phyloP scores from a whole-genome alignment of 2,888 invertebrate genomes.

The Thymelicus sylvestris region DNA sequence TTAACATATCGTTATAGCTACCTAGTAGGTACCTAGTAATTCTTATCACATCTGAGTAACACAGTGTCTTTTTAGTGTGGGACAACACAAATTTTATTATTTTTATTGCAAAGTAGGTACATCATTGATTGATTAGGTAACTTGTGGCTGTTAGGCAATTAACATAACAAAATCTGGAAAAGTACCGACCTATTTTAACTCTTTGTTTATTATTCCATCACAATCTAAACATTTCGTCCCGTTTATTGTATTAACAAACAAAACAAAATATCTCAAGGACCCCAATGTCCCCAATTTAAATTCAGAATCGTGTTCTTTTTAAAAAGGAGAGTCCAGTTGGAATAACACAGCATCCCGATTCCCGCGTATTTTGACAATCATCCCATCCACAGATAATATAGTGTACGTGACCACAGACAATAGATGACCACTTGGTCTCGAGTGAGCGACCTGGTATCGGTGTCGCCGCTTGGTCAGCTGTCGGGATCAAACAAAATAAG shows the following conservation, averaged over 20 bases:
- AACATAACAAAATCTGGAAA: not conserved
- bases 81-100: too few relatives aligned
- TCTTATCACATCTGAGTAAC: too few relatives aligned
- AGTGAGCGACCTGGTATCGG: conserved; percentile 54
- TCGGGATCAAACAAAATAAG: conserved; percentile 34
- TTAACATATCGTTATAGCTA: too few relatives aligned
- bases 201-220: conserved; percentile 15
- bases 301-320: conserved; percentile 19
- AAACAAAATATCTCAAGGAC: conserved; percentile 29
- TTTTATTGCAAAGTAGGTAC: too few relatives aligned
- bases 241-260: conserved; percentile 8
- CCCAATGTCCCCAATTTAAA: conserved; percentile 25
- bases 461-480: conserved; percentile 63
- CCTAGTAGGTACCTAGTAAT: too few relatives aligned
- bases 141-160: not conserved
- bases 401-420: conserved; percentile 79
- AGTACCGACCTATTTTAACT: not conserved
- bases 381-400: conserved; percentile 60
- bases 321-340: conserved; percentile 71
- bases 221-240: conserved; percentile 15
- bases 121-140: too few relatives aligned
- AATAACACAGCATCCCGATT: conserved; percentile 83
- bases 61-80: too few relatives aligned
- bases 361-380: conserved; percentile 62
- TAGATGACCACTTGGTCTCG: conserved; percentile 46